phyloP scores from a whole-genome alignment of 2,797 vertebrate genomes.

The Premnoplex brunnescens region DNA sequence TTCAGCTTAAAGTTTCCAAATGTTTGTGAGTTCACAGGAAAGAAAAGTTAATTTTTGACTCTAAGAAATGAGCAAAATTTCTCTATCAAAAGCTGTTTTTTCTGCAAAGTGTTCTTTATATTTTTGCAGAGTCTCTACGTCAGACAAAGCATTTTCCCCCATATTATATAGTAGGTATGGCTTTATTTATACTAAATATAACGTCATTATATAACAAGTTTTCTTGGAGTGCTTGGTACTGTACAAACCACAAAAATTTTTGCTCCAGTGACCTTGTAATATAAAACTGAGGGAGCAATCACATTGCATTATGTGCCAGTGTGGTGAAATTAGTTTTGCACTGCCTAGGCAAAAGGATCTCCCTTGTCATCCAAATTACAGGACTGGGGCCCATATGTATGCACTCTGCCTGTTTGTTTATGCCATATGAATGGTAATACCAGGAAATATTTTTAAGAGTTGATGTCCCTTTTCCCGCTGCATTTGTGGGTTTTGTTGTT shows the following conservation, averaged over 20 bases:
- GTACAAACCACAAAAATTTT: conserved; percentile 62
- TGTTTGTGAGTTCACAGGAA: neutral
- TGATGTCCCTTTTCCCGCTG: conserved; percentile 27
- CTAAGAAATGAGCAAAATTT: neutral
- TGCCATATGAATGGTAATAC: conserved; percentile 42
- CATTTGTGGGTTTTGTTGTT: conserved; percentile 9
- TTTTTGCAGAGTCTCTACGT: neutral
- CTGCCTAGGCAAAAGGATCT: conserved; percentile 65
- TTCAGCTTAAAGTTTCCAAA: conserved; percentile 35
- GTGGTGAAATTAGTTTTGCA: conserved; percentile 61
- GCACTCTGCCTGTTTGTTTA: conserved; percentile 49
- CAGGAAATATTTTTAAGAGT: conserved; percentile 45
- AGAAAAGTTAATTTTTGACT: neutral
- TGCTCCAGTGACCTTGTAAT: conserved; percentile 68
- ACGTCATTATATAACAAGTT: conserved; percentile 51
- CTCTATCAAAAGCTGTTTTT: neutral
- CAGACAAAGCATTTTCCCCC: neutral
- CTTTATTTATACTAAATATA: conserved; percentile 39
- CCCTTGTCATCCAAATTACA: conserved; percentile 62
- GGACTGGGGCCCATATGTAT: conserved; percentile 49
- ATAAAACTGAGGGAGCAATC: conserved; percentile 65
- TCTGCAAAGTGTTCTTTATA: neutral
- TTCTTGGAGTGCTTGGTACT: conserved; percentile 54
- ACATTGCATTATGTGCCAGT: conserved; percentile 55
- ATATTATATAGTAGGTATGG: neutral